A percentile compares a stretch with the other conserved stretches of the same genome.
Conservation (phyloP, 2,888 invertebrate species). For the Brachypterus glaber region DNA sequence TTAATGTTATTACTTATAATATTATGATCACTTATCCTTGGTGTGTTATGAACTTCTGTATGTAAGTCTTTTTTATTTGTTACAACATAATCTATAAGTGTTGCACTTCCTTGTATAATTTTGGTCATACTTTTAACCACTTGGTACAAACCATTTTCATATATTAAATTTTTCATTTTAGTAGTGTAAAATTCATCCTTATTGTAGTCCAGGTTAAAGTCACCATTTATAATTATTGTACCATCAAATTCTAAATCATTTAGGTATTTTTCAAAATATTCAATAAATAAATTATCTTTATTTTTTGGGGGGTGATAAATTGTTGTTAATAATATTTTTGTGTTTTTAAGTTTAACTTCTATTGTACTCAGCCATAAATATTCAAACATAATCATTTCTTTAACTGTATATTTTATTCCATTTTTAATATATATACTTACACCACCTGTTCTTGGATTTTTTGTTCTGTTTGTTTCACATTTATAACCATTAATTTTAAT, state of each 20-base stretch:
- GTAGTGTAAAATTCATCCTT: too few species aligned
- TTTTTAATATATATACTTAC: not conserved
- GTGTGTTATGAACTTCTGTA: not conserved
- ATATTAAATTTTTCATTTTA: not conserved
- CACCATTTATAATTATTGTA: too few species aligned
- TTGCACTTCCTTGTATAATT: not conserved
- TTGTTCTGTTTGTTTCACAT: too few species aligned
- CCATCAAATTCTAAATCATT: too few species aligned
- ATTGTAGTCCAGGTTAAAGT: too few species aligned
- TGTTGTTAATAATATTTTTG: not conserved
- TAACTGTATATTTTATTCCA: not conserved
- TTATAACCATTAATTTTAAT: not conserved
- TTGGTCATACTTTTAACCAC: not conserved
- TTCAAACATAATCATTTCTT: not conserved
- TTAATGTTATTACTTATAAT: not conserved
- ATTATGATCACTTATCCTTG: slow-evolving; percentile 3
- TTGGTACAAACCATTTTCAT: too few species aligned
- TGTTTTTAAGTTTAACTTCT: not conserved
- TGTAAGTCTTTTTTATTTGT: too few species aligned
- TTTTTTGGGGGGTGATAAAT: slow-evolving; percentile 4
- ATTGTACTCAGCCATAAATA: slow-evolving; percentile 1
- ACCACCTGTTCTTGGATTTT: slow-evolving; percentile 1
- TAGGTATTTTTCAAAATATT: too few species aligned
- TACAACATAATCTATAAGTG: slow-evolving; percentile 5
- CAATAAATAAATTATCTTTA: not conserved